Base-by-base conservation (phyloP, 2,888 invertebrate genomes). In the Aphidius colemani region DNA sequence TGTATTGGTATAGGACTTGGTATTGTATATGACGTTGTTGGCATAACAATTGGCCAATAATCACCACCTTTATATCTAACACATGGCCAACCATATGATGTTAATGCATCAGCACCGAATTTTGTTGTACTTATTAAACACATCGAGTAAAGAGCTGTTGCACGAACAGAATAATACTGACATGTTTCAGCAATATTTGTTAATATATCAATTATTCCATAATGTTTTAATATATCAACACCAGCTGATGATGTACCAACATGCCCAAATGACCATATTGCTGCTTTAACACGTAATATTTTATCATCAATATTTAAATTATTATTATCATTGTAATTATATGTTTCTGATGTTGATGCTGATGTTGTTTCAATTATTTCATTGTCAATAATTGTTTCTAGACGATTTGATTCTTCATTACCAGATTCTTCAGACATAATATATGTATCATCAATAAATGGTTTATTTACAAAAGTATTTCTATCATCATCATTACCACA, bases 231-330 rank as follows among this genome's bases (percentile, higher is more conserved):
- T 73, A 91, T 88, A 58, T 89, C 88, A 7, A 94, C 86, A 5
- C 96, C 96, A 70, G 88, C 86, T 1, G 87, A 83, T 7, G 94
- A 91, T 0, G 91, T 90, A 3, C 90, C 93, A 9, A 93, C 87
- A 81, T 95, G 94, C 11, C 94, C 94, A 58, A 92, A 79, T 2
- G 93, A 92, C 97, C 98, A 98, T 0, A 98, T 83, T 0, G 95
- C 91, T 7, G 95, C 89, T 82, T 98, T 98, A 50, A 96, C 81
- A 68, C 91, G 89, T 53, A 92, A 82, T 61, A 94, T 88, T 72
- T 74, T 72, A 10, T 74, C 78, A 5, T 69, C 68, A 9, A 63
- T 46, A 2, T 58, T 49, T 2, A 49, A 53, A 10, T 43, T 53
- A 5, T 41, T n/a, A 3, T 51, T 57, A 40, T 65, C 57, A 10